phyloP scores from a whole-genome alignment of 2,113 vertebrate species.

The Alligator sinensis region DNA sequence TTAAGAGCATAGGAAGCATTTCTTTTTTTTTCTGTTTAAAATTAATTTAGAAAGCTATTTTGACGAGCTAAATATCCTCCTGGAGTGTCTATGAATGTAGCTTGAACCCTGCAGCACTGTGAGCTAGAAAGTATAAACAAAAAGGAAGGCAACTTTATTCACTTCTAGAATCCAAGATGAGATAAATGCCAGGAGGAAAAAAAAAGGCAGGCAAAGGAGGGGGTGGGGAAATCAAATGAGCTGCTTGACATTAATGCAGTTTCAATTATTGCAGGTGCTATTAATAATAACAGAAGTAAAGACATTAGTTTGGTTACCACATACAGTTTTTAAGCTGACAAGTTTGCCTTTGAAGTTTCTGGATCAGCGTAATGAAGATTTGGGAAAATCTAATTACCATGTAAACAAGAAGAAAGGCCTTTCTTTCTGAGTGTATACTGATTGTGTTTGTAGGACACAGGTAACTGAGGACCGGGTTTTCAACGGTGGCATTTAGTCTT shows the following conservation, averaged over 20 bases:
- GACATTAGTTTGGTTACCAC: background rate
- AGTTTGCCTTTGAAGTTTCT: background rate
- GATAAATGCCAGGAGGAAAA: background rate
- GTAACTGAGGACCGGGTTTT: background rate
- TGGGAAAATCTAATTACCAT: background rate
- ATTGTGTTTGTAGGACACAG: background rate
- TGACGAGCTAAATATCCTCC: background rate
- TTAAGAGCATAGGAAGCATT: constrained; percentile 26
- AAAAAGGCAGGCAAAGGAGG: background rate
- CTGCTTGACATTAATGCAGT: background rate
- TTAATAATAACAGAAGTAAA: background rate
- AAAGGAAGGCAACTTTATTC: background rate
- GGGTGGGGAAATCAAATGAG: background rate
- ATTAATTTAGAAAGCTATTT: constrained; percentile 28
- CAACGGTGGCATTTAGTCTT: background rate
- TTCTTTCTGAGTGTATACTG: background rate
- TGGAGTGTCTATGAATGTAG: background rate
- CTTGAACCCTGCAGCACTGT: background rate
- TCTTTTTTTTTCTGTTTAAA: background rate
- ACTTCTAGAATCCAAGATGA: background rate
- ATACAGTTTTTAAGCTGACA: background rate
- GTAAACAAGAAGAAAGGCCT: background rate
- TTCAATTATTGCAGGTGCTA: constrained; percentile 11
- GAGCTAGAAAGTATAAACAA: background rate
- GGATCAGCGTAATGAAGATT: background rate